Base-by-base conservation (phyloP, 2,888 invertebrate species). In the Pyrrhosoma nymphula region DNA sequence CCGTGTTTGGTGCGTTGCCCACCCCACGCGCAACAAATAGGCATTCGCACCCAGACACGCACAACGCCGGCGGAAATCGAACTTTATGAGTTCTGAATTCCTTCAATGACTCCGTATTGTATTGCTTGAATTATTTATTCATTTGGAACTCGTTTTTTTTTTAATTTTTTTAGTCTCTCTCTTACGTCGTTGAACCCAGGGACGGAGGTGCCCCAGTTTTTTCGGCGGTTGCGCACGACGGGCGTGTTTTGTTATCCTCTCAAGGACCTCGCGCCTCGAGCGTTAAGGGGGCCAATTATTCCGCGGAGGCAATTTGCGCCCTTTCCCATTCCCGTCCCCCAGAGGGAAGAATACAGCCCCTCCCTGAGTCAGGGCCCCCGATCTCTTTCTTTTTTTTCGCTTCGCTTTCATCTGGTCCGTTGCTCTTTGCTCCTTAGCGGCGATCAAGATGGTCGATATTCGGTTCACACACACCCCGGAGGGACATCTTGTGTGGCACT, bases 221-320 rank as follows among this genome's bases (percentile, higher is more conserved):
- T 93, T 93, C 69, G 93, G 93, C 47, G 69, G 69, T 93, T 93
- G 93, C 75, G 69, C 69, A n/a, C 93, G 93, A 93, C 69, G 93
- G 26, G 93, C n/a, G 93, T 93, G 93, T 69, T n/a, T 63, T 91
- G 69, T 69, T 82, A 35, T 82, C 82, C 35, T 39, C 93, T 63
- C 93, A 93, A 93, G 93, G 93, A 63, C 93, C 63, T 55, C n/a
- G 47, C 93, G 47, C 93, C 35, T 47, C n/a, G n/a, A 63, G 93
- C 93, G 39, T 69, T 93, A 30, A 60, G 16, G 47, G 69, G 26
- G 91, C 69, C 93, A 93, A 82, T 93, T 93, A 93, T 69, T 63
- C 35, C 39, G 35, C n/a, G 69, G 75, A 93, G 47, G 69, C 93
- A 93, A 93, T 93, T 93, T 75, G 63, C 93, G 35, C 47, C 69